Conservation (phyloP, 2,797 vertebrate species). For the Gymnopithys bicolor region DNA sequence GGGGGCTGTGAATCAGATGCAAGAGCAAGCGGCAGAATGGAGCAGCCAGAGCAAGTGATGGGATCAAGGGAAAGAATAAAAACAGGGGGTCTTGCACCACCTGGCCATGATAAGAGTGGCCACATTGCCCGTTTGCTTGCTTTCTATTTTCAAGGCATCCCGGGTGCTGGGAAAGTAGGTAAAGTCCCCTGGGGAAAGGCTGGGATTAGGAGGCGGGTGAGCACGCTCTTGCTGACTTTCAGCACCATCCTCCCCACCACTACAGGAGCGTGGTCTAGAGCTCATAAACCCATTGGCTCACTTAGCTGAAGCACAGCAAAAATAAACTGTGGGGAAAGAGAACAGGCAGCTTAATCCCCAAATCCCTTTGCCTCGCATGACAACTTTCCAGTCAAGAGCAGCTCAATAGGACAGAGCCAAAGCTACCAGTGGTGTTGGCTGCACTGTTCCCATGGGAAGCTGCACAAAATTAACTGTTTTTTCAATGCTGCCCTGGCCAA, state of each 20-base stretch:
- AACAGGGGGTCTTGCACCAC: not conserved
- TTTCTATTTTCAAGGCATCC: not conserved
- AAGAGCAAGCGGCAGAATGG: fast-evolving
- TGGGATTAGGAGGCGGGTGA: not conserved
- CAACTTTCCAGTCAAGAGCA: not conserved
- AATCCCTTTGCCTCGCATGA: not conserved
- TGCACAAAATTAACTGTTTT: not conserved
- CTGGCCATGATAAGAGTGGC: not conserved
- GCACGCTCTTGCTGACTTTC: fast-evolving
- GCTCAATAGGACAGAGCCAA: not conserved
- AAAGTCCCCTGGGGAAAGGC: not conserved
- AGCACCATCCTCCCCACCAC: not conserved
- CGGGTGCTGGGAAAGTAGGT: not conserved
- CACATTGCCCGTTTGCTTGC: not conserved
- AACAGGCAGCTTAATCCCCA: slow-evolving; percentile 26
- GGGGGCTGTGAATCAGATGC: fast-evolving
- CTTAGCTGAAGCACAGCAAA: slow-evolving; percentile 1
- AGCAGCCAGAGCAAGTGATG: not conserved
- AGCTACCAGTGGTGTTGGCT: not conserved
- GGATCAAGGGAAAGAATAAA: not conserved
- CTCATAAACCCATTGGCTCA: not conserved
- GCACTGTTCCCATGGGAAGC: not conserved
- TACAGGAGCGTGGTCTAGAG: not conserved
- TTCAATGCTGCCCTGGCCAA: not conserved
- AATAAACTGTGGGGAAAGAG: not conserved